These are phyloP conservation scores for Lasioglossum baleicum DNA, from an alignment of 1,140 invertebrate genomes.

Conservation along the genomic window DNA sequence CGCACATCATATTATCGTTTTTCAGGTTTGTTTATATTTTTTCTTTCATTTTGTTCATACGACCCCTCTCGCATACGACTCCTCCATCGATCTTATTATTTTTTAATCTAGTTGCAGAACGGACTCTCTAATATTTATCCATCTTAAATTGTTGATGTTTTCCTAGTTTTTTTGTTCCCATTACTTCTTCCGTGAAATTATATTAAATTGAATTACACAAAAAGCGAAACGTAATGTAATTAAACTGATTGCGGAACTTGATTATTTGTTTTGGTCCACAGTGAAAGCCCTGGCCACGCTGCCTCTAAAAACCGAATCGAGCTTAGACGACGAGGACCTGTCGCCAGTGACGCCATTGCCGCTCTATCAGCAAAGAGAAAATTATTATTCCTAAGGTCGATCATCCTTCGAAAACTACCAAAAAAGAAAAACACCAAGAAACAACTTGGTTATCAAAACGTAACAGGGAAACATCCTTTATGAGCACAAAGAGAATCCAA, in stretches of 20 bases:
- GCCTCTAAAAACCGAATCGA: slow-evolving; percentile 79
- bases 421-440: too few relatives aligned
- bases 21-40: slow-evolving; percentile 75
- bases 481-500: slow-evolving; percentile 10
- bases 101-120: not conserved
- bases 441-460: too few relatives aligned
- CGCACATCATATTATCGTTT: slow-evolving; percentile 71
- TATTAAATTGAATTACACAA: too few relatives aligned
- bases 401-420: not conserved
- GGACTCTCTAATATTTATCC: not conserved
- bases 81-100: not conserved
- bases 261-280: slow-evolving; percentile 71
- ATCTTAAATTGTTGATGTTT: too few relatives aligned
- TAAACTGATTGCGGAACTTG: not conserved
- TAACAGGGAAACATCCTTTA: not conserved
- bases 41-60: slow-evolving; percentile 63
- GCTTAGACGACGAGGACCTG: slow-evolving; percentile 83
- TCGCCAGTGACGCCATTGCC: slow-evolving; percentile 86
- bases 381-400: slow-evolving; percentile 86
- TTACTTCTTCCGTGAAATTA: too few relatives aligned
- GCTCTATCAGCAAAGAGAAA: slow-evolving; percentile 91
- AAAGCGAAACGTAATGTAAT: too few relatives aligned
- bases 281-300: slow-evolving; percentile 88
- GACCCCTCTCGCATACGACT: not conserved
- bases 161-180: too few relatives aligned